Evolutionary conservation across 2,113 vertebrate genomes (phyloP), one percentile per base, ranked within the genome.

Genomic region (Hippocampus zosterae): DNA sequence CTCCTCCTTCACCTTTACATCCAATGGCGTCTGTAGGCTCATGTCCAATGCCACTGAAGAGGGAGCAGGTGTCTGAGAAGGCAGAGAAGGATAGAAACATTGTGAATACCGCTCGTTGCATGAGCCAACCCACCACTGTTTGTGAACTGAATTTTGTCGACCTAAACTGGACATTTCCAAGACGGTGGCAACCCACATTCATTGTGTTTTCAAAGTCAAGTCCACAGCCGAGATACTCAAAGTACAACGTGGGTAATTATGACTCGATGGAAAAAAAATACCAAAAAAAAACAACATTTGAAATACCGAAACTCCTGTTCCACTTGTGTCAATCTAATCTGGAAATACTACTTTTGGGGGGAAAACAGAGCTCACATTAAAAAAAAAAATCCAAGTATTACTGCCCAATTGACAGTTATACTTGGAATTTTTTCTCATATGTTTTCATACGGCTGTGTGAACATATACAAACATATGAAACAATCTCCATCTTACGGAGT

Each of bases 1-100:
- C 71, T 98, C 96, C 83, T 96, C 91, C 85, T 98, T 98, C 79
- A 98, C 93, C 91, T 92, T 95, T 61, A 96, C 71, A 4, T 98
- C 96, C 1, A 94, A 95, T 7, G 94, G 88, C 1, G 94, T 93
- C 71, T 96, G 94, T 71, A 97, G 86, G 48, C 92, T 96, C 96
- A 97, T 96, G 86, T 98, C 96, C 88, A 98, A 87, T 56, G 94
- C 94, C 72, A 89, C 94, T 0, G 93, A 82, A 76, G 87, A 87
- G 55, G 88, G 71, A 64, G 86, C 81, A 52, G 86, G 85, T 27
- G 87, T 85, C 91, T 92, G 72, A 65, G 63, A 42, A 60, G 67
- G 61, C 91, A 92, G 72, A 65, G 63, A 42, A 60, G 67, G 61
- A 72, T 9, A 65, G 3, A 64, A 19, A 23, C 16, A 67, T 18